Evolutionary conservation across 2,888 invertebrate genomes (phyloP).

Genomic region (Protophormia terraenovae): DNA sequence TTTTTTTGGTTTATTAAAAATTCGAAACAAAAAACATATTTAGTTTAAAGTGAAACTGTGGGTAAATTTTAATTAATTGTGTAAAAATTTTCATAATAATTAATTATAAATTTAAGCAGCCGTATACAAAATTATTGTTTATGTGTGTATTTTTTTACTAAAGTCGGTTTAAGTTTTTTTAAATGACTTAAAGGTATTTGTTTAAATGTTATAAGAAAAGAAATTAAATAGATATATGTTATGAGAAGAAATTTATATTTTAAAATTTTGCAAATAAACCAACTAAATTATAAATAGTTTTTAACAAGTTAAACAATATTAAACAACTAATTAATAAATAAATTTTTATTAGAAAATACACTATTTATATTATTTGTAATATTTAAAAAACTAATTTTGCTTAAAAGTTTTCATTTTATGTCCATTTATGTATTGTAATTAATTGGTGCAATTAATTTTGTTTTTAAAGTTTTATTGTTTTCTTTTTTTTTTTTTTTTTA

Average conservation of each 20-base stretch:
- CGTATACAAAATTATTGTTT: not conserved
- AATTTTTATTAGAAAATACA: too few relatives aligned
- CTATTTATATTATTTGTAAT: not conserved
- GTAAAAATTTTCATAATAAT: constrained; percentile 40
- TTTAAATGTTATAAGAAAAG: too few relatives aligned
- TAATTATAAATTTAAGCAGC: constrained; percentile 50
- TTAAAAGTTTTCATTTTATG: not conserved
- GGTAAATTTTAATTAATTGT: constrained; percentile 69
- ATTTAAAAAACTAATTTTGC: not conserved
- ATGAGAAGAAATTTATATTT: too few relatives aligned
- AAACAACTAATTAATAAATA: too few relatives aligned
- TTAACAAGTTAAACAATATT: too few relatives aligned
- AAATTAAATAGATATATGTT: too few relatives aligned
- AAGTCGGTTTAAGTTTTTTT: too few relatives aligned
- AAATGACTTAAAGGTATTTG: too few relatives aligned
- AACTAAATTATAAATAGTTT: too few relatives aligned
- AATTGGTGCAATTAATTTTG: not conserved
- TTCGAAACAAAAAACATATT: constrained; percentile 1
- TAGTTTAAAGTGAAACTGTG: constrained; percentile 71
- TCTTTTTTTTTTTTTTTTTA: not conserved
- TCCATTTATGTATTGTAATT: not conserved
- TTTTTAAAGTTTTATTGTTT: not conserved
- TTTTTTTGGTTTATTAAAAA: not conserved
- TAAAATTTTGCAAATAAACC: too few relatives aligned
- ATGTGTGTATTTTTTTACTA: too few relatives aligned